Percentiles rank a stretch among this genome's conserved stretches.
These are phyloP conservation scores for Nothoprocta perdicaria DNA, from an alignment of 2,113 vertebrate genomes.

Conservation along the genomic window DNA sequence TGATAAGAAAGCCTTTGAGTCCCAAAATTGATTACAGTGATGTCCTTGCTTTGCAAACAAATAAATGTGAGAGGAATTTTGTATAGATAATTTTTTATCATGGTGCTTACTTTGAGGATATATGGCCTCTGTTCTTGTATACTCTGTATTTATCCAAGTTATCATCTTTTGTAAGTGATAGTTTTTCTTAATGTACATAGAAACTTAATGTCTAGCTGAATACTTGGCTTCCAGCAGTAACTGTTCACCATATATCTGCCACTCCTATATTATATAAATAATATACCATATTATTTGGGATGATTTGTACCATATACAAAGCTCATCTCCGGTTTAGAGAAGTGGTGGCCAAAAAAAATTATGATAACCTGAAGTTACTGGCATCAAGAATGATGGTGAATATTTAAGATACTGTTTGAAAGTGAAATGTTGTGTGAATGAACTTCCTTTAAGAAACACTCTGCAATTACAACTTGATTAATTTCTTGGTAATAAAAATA, in stretches of 20 bases:
- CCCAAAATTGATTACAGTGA: neutral
- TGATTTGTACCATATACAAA: neutral
- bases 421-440: neutral
- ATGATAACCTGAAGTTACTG: neutral
- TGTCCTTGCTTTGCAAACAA: neutral
- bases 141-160: neutral
- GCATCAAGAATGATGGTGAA: neutral
- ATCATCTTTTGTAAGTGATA: neutral
- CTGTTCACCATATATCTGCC: neutral
- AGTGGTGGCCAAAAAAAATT: neutral
- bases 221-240: neutral
- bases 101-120: neutral
- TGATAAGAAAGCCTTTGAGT: neutral
- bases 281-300: neutral
- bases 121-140: neutral
- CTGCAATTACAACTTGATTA: slow-evolving; percentile 3
- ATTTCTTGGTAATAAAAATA: neutral
- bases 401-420: neutral
- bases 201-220: neutral
- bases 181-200: neutral
- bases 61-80: neutral
- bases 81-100: neutral
- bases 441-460: neutral
- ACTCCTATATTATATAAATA: neutral
- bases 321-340: neutral